These are phyloP conservation scores for Callipepla californica DNA, from an alignment of 2,113 vertebrate species.

Conservation along the genomic window DNA sequence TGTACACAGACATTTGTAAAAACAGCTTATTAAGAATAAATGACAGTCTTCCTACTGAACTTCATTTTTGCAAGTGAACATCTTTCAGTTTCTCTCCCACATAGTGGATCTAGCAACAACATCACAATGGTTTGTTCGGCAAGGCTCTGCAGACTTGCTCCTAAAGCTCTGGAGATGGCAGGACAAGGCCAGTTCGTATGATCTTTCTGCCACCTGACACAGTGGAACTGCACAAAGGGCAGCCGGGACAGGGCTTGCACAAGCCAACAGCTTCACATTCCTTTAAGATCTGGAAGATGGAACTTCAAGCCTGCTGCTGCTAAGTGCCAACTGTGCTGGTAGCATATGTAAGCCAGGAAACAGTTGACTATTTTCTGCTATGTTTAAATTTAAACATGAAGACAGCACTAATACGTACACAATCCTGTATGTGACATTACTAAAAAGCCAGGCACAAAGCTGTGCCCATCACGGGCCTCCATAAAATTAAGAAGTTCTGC, in stretches of 20 bases:
- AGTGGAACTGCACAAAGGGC: background rate
- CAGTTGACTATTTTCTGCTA: background rate
- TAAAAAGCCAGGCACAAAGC: background rate
- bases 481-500: background rate
- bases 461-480: fast-evolving
- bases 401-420: background rate
- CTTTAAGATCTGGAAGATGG: background rate
- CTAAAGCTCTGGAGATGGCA: background rate
- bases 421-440: background rate
- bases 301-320: background rate
- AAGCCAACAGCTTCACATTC: background rate
- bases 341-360: background rate
- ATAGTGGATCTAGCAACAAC: background rate
- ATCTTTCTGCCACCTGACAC: fast-evolving
- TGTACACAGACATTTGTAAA: background rate
- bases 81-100: background rate
- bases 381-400: background rate
- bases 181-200: background rate
- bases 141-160: background rate
- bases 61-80: background rate
- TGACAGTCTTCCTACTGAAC: background rate
- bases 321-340: background rate
- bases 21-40: background rate
- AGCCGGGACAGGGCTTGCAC: background rate
- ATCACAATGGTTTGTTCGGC: background rate